These are phyloP conservation scores for Euura saliciscinereae DNA, from an alignment of 1,140 invertebrate species.

Conservation along the genomic window DNA sequence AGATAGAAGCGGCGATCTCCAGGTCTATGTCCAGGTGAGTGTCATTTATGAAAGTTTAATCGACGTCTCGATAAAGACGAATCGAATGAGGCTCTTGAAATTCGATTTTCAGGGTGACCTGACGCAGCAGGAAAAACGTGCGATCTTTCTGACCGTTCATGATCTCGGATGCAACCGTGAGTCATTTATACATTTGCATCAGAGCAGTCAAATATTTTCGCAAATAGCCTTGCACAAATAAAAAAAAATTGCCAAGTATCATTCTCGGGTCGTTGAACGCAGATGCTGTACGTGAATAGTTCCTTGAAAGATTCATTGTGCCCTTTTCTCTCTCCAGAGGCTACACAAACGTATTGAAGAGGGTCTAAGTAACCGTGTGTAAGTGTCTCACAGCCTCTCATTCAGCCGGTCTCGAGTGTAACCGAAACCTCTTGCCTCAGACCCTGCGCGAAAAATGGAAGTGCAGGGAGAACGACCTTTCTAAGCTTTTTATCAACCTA, in stretches of 20 bases:
- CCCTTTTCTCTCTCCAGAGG: background rate
- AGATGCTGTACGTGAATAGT: no score
- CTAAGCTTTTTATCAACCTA: no score
- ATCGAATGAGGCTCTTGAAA: background rate
- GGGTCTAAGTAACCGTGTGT: background rate
- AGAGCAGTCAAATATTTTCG: no score
- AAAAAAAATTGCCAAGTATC: no score
- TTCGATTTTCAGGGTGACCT: constrained; percentile 73
- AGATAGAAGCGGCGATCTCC: constrained; percentile 71
- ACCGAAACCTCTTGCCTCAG: background rate
- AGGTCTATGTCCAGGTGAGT: constrained; percentile 72
- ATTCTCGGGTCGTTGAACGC: no score
- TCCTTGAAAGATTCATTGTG: no score
- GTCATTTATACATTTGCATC: constrained; percentile 47
- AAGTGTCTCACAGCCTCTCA: background rate
- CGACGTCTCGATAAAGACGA: constrained; percentile 15
- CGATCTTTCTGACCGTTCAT: constrained; percentile 87
- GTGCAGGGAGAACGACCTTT: background rate
- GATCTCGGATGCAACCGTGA: constrained; percentile 90
- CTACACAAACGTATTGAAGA: background rate
- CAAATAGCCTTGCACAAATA: no score
- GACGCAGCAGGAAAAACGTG: constrained; percentile 76
- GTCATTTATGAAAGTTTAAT: constrained; percentile 9
- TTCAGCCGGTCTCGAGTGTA: background rate
- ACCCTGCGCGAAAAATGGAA: background rate